A percentile compares a stretch with the other conserved stretches of the same genome.
phyloP scores from a whole-genome alignment of 2,888 invertebrate genomes.

The Poecilus cupreus region DNA sequence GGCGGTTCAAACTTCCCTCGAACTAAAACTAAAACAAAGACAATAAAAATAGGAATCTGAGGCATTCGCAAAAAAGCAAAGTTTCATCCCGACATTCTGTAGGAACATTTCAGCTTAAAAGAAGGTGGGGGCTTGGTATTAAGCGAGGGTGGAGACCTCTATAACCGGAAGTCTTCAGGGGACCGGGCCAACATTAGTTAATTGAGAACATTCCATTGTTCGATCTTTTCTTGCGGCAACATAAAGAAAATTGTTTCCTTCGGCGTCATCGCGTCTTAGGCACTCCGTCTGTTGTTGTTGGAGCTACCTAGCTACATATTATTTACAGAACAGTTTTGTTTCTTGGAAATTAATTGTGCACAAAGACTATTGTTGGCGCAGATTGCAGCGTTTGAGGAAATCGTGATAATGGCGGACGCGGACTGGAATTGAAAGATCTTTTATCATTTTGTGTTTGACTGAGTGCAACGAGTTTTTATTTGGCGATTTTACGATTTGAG shows the following conservation, averaged over 20 bases:
- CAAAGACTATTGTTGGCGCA: constrained; percentile 31
- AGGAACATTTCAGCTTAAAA: background rate
- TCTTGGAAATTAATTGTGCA: constrained; percentile 46
- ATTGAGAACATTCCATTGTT: constrained; percentile 47
- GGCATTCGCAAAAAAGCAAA: constrained; percentile 17
- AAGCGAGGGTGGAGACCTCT: background rate
- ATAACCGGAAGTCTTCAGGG: background rate
- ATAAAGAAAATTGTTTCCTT: constrained; percentile 47
- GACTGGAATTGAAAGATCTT: constrained; percentile 37
- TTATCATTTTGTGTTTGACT: constrained; percentile 30
- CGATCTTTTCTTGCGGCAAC: constrained; percentile 9
- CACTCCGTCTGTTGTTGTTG: constrained; percentile 1
- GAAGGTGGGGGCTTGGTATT: background rate
- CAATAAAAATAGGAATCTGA: constrained; percentile 12
- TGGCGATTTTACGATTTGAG: background rate
- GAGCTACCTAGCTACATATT: constrained; percentile 44
- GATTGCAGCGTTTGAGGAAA: constrained; percentile 37
- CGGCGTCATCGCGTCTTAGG: constrained; percentile 19
- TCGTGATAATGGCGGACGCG: constrained; percentile 12
- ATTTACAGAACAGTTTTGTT: constrained; percentile 41
- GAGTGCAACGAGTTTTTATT: constrained; percentile 25
- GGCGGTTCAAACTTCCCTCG: background rate
- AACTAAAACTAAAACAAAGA: constrained; percentile 10
- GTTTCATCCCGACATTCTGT: background rate
- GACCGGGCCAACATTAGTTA: constrained; percentile 41